Evolutionary conservation across 2,113 vertebrate species (phyloP), one percentile per base, ranked within the genome.

Genomic region (Carettochelys insculpta): DNA sequence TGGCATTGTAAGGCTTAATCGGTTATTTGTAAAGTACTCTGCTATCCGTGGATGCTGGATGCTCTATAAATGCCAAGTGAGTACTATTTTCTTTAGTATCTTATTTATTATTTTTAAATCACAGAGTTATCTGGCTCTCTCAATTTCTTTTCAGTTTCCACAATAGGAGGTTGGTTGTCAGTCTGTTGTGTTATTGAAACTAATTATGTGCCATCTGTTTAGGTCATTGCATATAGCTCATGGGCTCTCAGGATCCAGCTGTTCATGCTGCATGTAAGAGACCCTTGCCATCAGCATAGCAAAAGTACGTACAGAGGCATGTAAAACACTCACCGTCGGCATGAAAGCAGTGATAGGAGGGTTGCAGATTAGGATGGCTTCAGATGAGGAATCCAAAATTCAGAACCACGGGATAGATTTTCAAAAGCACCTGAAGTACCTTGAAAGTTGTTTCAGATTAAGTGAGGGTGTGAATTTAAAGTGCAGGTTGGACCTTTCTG

Each of bases 41-140:
- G 90, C 93, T 94, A 90, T 92, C 83, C 45, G 45, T 90, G 88
- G 85, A 47, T 92, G 89, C 96, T 96, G 94, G 47, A 97, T 94
- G 95, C 88, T 92, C 58, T 95, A 88, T 94, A 95, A 97, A 93
- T 95, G 93, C 83, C 90, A 95, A 97, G 93, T 96, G 95, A 97
- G 97, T 96, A 82, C 87, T 94, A 85, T 93, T 80, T 78, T 78
- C n/a, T 91, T 48, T 0, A 0, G 75, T 92, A 82, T 89, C 93
- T 95, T 86, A 86, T 83, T 93, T 92, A 87, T 90, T 92, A 90
- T 81, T 10, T 45, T 75, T 16, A 73, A 25, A 43, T 84, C 86
- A 93, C 48, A 6, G 92, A 93, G 86, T 31, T 88, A 79, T 41
- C 77, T 90, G 1, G 4, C 92, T n/a, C 76, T 79, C 77, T 85